phyloP scores from a whole-genome alignment of 2,888 invertebrate genomes.

The Chaitophorus viminalis region DNA sequence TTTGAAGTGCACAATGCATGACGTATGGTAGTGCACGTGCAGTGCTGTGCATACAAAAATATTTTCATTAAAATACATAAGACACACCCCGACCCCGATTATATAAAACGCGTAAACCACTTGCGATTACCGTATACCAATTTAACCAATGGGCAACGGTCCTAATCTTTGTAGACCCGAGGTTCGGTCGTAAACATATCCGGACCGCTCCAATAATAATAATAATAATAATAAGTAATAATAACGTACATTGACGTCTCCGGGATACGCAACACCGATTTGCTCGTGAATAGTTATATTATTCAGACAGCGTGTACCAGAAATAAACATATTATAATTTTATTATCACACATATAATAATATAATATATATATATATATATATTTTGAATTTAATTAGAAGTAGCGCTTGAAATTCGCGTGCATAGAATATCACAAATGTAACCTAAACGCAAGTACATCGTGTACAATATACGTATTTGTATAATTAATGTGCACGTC shows the following conservation, averaged over 20 bases:
- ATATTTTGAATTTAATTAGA: no score
- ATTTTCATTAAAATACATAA: not conserved
- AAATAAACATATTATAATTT: not conserved
- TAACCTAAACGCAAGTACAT: no score
- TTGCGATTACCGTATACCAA: not conserved
- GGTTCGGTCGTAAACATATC: not conserved
- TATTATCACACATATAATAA: not conserved
- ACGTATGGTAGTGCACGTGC: not conserved
- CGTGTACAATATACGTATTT: not conserved
- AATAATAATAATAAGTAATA: slow-evolving; percentile 5
- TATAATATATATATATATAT: not conserved
- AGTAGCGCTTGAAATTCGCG: no score
- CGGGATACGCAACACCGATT: slow-evolving; percentile 36
- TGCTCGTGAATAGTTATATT: slow-evolving; percentile 22
- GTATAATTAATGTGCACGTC: not conserved
- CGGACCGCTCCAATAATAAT: not conserved
- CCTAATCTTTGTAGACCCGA: not conserved
- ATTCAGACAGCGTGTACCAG: not conserved
- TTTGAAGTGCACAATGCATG: no score
- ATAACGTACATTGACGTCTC: slow-evolving; percentile 2
- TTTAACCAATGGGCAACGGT: not conserved
- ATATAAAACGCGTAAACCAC: not conserved
- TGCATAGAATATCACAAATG: no score
- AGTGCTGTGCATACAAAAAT: not conserved
- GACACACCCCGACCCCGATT: not conserved